Evolutionary conservation across 1,140 invertebrate species (phyloP).

Genomic region (Drosophila hydei): DNA sequence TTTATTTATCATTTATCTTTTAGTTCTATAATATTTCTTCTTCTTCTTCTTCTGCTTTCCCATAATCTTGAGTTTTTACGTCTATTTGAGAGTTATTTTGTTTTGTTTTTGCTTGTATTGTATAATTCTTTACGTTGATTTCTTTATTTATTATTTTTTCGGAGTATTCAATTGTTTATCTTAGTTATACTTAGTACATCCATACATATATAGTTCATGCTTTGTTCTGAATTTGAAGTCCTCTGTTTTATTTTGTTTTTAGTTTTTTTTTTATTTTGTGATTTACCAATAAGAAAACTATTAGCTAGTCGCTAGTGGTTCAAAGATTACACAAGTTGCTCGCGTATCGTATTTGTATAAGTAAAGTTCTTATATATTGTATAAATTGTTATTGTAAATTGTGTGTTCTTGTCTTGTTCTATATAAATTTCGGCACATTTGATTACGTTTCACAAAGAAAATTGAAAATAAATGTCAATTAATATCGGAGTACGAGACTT

Average conservation of each 20-base stretch:
- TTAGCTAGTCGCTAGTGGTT: constrained; percentile 36
- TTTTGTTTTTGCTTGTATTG: constrained; percentile 24
- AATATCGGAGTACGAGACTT: constrained; percentile 32
- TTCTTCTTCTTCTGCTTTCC: constrained; percentile 15
- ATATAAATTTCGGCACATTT: constrained; percentile 52
- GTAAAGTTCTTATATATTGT: constrained; percentile 50
- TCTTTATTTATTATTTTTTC: constrained; percentile 11
- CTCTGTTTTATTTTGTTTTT: constrained; percentile 29
- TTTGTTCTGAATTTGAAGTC: constrained; percentile 48
- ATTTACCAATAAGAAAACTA: constrained; percentile 28
- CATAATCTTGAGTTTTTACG: constrained; percentile 39
- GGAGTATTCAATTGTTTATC: constrained; percentile 31
- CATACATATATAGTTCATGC: constrained; percentile 38
- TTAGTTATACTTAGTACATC: constrained; percentile 41
- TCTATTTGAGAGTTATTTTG: constrained; percentile 24
- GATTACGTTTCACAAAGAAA: constrained; percentile 37
- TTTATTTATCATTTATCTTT: constrained; percentile 13
- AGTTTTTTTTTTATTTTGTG: constrained; percentile 10
- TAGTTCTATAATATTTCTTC: constrained; percentile 24
- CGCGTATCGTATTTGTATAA: constrained; percentile 18
- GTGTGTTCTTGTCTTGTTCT: constrained; percentile 31
- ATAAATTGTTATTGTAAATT: constrained; percentile 56
- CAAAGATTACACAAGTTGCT: constrained; percentile 40
- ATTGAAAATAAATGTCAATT: constrained; percentile 14
- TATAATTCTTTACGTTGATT: constrained; percentile 36